phyloP scores from a whole-genome alignment of 1,140 invertebrate species.

The Brachystomella parvula region DNA sequence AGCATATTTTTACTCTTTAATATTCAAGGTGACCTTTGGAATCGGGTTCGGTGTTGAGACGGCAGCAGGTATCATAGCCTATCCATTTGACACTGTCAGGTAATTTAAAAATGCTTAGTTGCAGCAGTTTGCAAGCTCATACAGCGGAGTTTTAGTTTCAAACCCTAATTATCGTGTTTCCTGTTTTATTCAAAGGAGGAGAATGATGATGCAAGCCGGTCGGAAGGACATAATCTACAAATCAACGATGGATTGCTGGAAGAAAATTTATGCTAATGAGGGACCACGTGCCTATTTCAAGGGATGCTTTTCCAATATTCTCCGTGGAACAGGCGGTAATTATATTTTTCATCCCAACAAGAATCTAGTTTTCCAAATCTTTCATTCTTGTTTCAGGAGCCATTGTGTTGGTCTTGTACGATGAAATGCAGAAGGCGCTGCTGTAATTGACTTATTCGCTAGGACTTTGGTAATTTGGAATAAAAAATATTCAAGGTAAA shows the following conservation, averaged over 20 bases:
- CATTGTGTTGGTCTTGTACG: conserved; percentile 66
- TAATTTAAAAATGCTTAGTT: neutral
- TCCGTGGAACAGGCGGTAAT: conserved; percentile 69
- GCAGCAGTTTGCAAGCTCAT: neutral
- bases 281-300: conserved; percentile 66
- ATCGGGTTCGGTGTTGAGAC: conserved; percentile 52
- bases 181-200: conserved; percentile 49
- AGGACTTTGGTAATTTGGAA: neutral
- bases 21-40: conserved; percentile 10
- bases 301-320: conserved; percentile 67
- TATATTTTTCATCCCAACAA: too few relatives aligned
- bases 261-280: conserved; percentile 58
- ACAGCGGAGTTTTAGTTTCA: too few relatives aligned
- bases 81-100: conserved; percentile 77
- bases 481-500: too few relatives aligned
- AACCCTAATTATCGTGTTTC: neutral
- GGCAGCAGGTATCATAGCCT: conserved; percentile 67
- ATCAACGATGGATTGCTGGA: conserved; percentile 63
- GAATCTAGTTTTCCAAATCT: too few relatives aligned
- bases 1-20: too few relatives aligned
- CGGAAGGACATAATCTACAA: conserved; percentile 62
- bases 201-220: conserved; percentile 83
- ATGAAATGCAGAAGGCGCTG: conserved; percentile 59
- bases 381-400: too few relatives aligned
- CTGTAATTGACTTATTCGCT: neutral